phyloP scores from a whole-genome alignment of 2,797 vertebrate species.

The Cottoperca gobio region DNA sequence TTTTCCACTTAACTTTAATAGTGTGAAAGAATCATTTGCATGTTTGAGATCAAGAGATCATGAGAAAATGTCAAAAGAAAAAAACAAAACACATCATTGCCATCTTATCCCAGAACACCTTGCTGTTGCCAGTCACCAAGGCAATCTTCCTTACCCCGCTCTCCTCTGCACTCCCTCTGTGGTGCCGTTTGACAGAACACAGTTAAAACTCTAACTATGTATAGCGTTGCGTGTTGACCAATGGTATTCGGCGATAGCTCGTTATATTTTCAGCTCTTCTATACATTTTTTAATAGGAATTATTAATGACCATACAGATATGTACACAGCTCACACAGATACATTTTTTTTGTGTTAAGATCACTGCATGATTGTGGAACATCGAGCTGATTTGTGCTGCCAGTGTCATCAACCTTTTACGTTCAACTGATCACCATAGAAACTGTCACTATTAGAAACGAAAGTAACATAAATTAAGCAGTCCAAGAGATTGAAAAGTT shows the following conservation, averaged over 20 bases:
- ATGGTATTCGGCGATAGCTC: slow-evolving; percentile 35
- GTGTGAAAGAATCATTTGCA: slow-evolving; percentile 72
- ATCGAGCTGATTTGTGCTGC: slow-evolving; percentile 4
- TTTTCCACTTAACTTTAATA: slow-evolving; percentile 70
- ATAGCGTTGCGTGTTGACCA: slow-evolving; percentile 22
- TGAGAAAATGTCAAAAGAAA: slow-evolving; percentile 24
- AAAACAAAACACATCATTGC: slow-evolving; percentile 24
- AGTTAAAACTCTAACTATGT: slow-evolving; percentile 25
- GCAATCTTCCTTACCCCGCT: slow-evolving; percentile 3
- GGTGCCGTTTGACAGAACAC: slow-evolving; percentile 21
- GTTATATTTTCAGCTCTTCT: background rate
- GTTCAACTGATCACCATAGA: slow-evolving; percentile 45
- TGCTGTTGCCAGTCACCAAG: slow-evolving; percentile 29
- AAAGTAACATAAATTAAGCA: slow-evolving; percentile 3
- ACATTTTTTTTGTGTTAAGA: slow-evolving; percentile 6
- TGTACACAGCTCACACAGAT: background rate
- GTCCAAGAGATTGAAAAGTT: too few relatives aligned
- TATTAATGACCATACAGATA: slow-evolving; percentile 13
- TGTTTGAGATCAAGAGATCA: slow-evolving; percentile 69
- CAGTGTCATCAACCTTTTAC: slow-evolving; percentile 19
- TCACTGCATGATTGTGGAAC: background rate
- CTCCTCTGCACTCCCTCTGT: background rate
- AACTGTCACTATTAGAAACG: slow-evolving; percentile 25
- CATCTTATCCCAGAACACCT: slow-evolving; percentile 43
- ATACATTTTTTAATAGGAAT: slow-evolving; percentile 34